Evolutionary conservation across 2,797 vertebrate species (phyloP), one percentile per base, ranked within the genome.

Genomic region (Helicolenus hilgendorfi): DNA sequence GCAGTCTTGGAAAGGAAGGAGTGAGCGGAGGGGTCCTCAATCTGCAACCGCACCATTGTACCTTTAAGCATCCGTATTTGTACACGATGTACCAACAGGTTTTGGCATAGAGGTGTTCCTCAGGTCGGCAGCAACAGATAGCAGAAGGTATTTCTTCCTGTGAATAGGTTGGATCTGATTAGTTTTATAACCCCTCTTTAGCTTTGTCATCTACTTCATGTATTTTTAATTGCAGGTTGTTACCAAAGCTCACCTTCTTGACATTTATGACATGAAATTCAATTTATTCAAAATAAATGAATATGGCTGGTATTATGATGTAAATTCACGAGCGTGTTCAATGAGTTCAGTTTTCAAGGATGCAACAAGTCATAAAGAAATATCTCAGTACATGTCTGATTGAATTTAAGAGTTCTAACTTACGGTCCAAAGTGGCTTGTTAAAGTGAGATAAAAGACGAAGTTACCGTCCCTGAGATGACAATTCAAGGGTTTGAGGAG

Each of bases 141-240:
- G 35, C 20, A 74, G 26, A 27, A 20, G 41, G 7, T 62, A 15
- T 29, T 80, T 31, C 15, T 56, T 62, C 5, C 20, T 72, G 5
- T 41, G 33, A 77, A 63, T 20, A 5, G 20, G 14, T 36, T 13
- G 56, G 11, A 24, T 73, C 6, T 31, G 27, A 68, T 18, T 26
- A 1, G 4, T 68, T 68, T 55, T 27, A 29, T 8, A 41, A 7
- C 10, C 4, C 7, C 11, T 27, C 69, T 58, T 59, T n/a, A 62
- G 73, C 26, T 71, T 60, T 55, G 9, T 58, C 7, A 45, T 59
- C 49, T 29, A 6, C 13, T 65, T 60, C 1, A 24, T 83, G n/a
- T 33, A 31, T 79, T 81, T 85, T 56, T 56, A 22, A 69, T 60
- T 56, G 14, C 59, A 68, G 36, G 22, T 33, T 84, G 11, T 22